Percentiles rank a stretch among this genome's conserved stretches.
These are phyloP conservation scores for Therioaphis trifolii DNA, from an alignment of 2,888 invertebrate genomes.

Conservation along the genomic window DNA sequence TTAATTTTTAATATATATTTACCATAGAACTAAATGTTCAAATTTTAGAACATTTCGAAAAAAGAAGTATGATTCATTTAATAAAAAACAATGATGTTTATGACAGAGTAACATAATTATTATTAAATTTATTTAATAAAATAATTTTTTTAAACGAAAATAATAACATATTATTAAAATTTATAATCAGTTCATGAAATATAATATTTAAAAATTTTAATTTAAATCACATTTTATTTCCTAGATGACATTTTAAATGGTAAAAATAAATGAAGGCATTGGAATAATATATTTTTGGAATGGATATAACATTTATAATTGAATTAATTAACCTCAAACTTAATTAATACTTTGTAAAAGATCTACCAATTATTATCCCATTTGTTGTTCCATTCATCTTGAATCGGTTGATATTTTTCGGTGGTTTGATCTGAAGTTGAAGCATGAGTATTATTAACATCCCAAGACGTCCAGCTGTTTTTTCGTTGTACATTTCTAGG, in stretches of 20 bases:
- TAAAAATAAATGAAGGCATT: background rate
- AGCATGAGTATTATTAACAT: slow-evolving; percentile 47
- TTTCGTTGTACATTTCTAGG: slow-evolving; percentile 48
- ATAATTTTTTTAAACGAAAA: too few species aligned
- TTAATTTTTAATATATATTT: too few species aligned
- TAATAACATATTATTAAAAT: slow-evolving; percentile 24
- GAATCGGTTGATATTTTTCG: slow-evolving; percentile 59
- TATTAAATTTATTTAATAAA: too few species aligned
- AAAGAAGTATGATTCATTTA: too few species aligned
- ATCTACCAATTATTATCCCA: slow-evolving; percentile 59
- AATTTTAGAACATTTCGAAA: too few species aligned
- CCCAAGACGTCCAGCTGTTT: slow-evolving; percentile 57
- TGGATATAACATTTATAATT: slow-evolving; percentile 47
- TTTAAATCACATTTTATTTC: slow-evolving; percentile 6
- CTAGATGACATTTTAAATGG: background rate
- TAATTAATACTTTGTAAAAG: background rate
- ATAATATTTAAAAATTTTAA: slow-evolving; percentile 2
- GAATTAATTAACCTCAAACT: background rate
- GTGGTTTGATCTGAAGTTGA: slow-evolving; percentile 52
- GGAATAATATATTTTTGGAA: background rate
- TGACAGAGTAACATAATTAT: too few species aligned
- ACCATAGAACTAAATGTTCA: too few species aligned
- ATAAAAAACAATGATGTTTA: too few species aligned
- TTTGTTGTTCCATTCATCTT: slow-evolving; percentile 53
- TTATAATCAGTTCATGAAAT: background rate